Percentiles rank a stretch among this genome's conserved stretches.
Conservation (phyloP, 2,113 vertebrate genomes). For the Panurus biarmicus region DNA sequence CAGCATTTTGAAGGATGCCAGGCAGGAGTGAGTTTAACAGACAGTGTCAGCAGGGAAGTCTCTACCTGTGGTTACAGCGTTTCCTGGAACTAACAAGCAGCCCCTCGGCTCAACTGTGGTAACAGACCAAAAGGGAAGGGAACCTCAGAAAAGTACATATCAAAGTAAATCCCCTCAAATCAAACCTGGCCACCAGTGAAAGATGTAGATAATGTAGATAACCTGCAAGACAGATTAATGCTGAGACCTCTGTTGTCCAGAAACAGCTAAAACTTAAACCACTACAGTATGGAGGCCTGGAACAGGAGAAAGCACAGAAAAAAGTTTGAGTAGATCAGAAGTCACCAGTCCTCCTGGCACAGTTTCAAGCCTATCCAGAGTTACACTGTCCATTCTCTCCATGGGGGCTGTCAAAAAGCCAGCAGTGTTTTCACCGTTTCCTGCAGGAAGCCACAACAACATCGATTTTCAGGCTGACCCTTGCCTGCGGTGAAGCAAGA, state of each 20-base stretch:
- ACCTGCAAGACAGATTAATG: not conserved
- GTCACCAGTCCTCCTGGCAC: not conserved
- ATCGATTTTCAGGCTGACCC: not conserved
- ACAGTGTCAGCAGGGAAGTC: not conserved
- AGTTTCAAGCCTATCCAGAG: not conserved
- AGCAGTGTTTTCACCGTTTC: not conserved
- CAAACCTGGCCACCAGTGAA: not conserved
- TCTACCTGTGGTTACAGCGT: not conserved
- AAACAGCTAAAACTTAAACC: not conserved
- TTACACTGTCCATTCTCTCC: not conserved
- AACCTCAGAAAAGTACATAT: not conserved
- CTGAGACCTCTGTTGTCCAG: not conserved
- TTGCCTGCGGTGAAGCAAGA: not conserved
- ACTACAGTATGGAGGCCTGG: not conserved
- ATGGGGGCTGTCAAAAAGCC: not conserved
- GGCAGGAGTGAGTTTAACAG: not conserved
- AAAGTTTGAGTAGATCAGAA: not conserved
- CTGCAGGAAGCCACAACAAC: not conserved
- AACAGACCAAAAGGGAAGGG: not conserved
- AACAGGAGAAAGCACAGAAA: not conserved
- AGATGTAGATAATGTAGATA: fast-evolving
- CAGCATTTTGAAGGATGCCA: not conserved
- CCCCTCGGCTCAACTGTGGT: not conserved
- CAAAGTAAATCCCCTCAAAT: not conserved
- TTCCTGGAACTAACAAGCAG: not conserved